These are phyloP conservation scores for Dolichotis patagonum DNA, from an alignment of 2,113 vertebrate species.

Conservation along the genomic window DNA sequence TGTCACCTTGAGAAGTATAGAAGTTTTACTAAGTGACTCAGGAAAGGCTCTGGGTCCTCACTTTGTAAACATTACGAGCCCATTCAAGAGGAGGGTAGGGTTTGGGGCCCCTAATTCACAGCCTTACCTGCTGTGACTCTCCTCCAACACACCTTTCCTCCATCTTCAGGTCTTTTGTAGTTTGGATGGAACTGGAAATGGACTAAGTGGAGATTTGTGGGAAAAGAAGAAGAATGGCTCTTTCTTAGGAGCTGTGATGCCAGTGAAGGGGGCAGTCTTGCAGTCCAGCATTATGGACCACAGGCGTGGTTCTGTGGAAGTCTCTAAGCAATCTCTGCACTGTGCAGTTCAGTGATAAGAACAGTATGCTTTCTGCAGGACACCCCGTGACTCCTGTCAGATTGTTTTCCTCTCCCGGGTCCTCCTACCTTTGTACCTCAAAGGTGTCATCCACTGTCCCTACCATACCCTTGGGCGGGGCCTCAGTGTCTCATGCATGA, in stretches of 20 bases:
- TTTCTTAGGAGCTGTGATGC: too few species aligned
- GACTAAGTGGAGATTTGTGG: neutral
- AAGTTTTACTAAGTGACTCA: neutral
- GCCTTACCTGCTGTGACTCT: neutral
- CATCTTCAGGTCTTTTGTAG: neutral
- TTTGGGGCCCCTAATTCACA: neutral
- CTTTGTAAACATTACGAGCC: neutral
- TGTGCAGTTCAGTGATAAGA: neutral
- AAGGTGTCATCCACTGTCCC: too few species aligned
- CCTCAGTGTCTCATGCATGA: neutral
- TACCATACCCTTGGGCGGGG: too few species aligned
- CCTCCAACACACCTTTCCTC: neutral
- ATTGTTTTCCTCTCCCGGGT: neutral
- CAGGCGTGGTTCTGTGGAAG: neutral
- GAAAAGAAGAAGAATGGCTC: neutral
- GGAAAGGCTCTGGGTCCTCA: neutral
- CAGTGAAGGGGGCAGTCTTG: neutral
- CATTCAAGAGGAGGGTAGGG: neutral
- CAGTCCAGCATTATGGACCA: too few species aligned
- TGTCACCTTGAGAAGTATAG: neutral
- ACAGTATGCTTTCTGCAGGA: neutral
- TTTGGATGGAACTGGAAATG: neutral
- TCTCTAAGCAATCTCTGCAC: fast-evolving
- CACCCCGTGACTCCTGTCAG: neutral
- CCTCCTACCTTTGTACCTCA: neutral